These are phyloP conservation scores for Corythornis madagascariensis DNA, from an alignment of 2,113 vertebrate genomes.

Conservation along the genomic window DNA sequence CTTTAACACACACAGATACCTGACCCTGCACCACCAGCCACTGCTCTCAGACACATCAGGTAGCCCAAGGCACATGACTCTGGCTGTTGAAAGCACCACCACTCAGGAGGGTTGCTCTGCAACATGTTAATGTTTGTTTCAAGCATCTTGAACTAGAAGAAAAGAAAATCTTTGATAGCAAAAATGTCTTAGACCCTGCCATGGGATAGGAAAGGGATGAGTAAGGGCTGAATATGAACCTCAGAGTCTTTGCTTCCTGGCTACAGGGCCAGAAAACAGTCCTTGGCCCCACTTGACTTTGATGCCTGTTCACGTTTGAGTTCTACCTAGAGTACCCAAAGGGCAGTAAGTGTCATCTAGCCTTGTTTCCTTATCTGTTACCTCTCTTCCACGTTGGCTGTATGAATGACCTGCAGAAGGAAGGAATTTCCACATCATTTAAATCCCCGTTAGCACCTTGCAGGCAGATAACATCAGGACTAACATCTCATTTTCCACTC, in stretches of 20 bases:
- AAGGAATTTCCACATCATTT: background rate
- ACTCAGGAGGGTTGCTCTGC: no score
- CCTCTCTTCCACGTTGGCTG: background rate
- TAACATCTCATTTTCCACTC: background rate
- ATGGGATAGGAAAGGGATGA: background rate
- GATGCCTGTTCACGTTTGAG: background rate
- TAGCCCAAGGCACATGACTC: background rate
- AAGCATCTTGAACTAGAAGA: background rate
- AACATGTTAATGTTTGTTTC: background rate
- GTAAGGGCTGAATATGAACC: background rate
- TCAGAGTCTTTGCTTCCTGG: background rate
- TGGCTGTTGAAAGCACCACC: background rate
- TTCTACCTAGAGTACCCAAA: background rate
- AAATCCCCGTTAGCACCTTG: background rate
- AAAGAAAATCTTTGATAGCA: background rate
- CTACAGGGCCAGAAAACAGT: background rate
- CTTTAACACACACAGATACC: background rate
- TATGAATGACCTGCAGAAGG: background rate
- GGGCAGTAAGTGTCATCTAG: background rate
- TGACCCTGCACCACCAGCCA: background rate
- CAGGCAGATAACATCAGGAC: background rate
- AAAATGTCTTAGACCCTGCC: background rate
- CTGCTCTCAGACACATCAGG: background rate
- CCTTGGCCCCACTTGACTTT: background rate
- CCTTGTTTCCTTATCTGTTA: background rate